A percentile compares a stretch with the other conserved stretches of the same genome.
These are phyloP conservation scores for Sander vitreus DNA, from an alignment of 2,113 vertebrate species.

Conservation along the genomic window DNA sequence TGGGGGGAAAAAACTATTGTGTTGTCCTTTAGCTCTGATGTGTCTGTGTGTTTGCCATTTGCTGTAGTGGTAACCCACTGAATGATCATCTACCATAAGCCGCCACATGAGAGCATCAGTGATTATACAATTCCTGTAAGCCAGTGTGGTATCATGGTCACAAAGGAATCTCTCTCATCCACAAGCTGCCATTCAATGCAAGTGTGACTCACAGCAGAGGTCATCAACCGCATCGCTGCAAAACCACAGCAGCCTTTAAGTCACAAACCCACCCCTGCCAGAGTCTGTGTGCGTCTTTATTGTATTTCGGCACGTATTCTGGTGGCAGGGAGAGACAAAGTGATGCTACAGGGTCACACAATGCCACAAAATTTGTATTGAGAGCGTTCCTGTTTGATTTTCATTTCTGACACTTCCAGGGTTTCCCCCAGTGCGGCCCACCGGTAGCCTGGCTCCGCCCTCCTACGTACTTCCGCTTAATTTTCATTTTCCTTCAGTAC, in stretches of 20 bases:
- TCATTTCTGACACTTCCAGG: background rate
- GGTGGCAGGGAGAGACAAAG: too few species aligned
- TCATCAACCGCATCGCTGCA: constrained; percentile 17
- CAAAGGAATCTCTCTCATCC: constrained; percentile 27
- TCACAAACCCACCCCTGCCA: background rate
- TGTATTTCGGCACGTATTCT: background rate
- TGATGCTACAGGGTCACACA: too few species aligned
- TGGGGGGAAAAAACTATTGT: background rate
- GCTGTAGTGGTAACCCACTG: constrained; percentile 13
- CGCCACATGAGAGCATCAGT: constrained; percentile 12
- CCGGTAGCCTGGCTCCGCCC: too few species aligned
- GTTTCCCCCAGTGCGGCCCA: too few species aligned
- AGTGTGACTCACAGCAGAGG: constrained; percentile 47
- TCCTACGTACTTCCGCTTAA: too few species aligned
- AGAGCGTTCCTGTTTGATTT: background rate
- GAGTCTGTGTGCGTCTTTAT: background rate
- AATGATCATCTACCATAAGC: background rate
- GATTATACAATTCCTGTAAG: constrained; percentile 35
- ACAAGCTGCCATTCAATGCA: constrained; percentile 20
- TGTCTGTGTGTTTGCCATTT: background rate
- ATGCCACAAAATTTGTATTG: background rate
- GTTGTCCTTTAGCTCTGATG: background rate
- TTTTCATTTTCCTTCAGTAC: too few species aligned
- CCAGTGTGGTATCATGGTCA: constrained; percentile 30
- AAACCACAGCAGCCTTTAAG: constrained; percentile 33